Conservation (phyloP, 1,140 invertebrate genomes). For the Varroa destructor region DNA sequence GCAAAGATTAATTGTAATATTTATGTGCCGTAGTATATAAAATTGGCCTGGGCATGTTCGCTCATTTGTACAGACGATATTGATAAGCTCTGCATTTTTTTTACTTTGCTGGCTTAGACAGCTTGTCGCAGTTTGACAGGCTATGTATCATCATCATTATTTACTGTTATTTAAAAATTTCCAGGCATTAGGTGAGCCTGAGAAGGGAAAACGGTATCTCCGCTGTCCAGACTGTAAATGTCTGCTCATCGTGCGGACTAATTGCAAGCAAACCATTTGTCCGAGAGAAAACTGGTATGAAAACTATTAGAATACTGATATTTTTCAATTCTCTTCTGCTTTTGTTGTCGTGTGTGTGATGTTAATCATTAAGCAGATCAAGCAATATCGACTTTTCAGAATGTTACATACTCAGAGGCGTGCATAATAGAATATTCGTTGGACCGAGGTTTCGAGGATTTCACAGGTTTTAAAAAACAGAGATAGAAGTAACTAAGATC, state of each 20-base stretch:
- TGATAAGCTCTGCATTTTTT: background rate
- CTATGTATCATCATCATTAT: too few relatives aligned
- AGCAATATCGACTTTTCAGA: too few relatives aligned
- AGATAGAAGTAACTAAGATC: too few relatives aligned
- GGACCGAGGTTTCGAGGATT: too few relatives aligned
- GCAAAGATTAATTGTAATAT: background rate
- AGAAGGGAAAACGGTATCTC: constrained; percentile 9
- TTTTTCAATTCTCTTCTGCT: too few relatives aligned
- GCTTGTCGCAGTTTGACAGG: too few relatives aligned
- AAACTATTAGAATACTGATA: background rate
- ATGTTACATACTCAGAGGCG: too few relatives aligned
- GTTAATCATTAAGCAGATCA: too few relatives aligned
- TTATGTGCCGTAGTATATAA: background rate
- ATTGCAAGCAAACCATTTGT: background rate
- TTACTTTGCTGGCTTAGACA: background rate
- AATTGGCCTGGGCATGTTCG: background rate
- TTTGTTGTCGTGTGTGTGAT: too few relatives aligned
- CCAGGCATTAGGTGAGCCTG: constrained; percentile 2
- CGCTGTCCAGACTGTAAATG: constrained; percentile 16
- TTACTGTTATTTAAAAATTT: background rate
- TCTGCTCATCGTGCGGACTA: background rate
- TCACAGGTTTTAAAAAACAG: too few relatives aligned
- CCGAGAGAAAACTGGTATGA: constrained; percentile 9
- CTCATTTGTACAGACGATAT: too few relatives aligned
- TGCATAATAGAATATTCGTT: too few relatives aligned